These are phyloP conservation scores for Borostomias antarcticus DNA, from an alignment of 2,797 vertebrate species.

Conservation along the genomic window DNA sequence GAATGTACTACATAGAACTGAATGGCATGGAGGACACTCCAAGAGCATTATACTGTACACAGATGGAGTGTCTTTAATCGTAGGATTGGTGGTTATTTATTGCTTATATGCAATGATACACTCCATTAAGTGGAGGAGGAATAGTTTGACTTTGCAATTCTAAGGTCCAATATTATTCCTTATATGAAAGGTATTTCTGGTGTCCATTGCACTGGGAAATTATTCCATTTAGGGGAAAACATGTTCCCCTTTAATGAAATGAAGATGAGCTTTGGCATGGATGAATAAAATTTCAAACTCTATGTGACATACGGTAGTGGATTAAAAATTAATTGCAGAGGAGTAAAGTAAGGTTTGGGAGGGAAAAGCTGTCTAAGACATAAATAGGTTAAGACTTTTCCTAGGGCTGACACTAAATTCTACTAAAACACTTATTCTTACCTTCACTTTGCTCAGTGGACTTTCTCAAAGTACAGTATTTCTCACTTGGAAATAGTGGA, in stretches of 20 bases:
- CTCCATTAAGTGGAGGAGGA: conserved; percentile 27
- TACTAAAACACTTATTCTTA: neutral
- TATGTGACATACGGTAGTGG: conserved; percentile 41
- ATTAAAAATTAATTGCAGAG: conserved; percentile 53
- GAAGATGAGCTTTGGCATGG: conserved; percentile 54
- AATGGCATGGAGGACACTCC: no score
- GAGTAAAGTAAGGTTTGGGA: conserved; percentile 23
- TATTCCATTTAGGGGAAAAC: conserved; percentile 55
- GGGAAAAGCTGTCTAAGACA: neutral
- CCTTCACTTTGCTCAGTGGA: neutral
- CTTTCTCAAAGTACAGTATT: neutral
- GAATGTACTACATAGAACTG: no score
- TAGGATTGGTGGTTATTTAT: neutral
- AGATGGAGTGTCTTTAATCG: no score
- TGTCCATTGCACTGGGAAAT: conserved; percentile 45
- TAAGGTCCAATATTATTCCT: conserved; percentile 42
- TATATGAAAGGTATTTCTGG: conserved; percentile 38
- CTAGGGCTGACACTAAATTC: neutral
- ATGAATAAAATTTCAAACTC: conserved; percentile 60
- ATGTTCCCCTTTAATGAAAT: conserved; percentile 63
- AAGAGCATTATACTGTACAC: no score
- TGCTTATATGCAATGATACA: conserved; percentile 23
- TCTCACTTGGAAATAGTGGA: neutral
- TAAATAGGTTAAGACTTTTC: neutral
- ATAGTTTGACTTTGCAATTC: conserved; percentile 46